phyloP scores from a whole-genome alignment of 2,797 vertebrate genomes.

The Falco naumanni region DNA sequence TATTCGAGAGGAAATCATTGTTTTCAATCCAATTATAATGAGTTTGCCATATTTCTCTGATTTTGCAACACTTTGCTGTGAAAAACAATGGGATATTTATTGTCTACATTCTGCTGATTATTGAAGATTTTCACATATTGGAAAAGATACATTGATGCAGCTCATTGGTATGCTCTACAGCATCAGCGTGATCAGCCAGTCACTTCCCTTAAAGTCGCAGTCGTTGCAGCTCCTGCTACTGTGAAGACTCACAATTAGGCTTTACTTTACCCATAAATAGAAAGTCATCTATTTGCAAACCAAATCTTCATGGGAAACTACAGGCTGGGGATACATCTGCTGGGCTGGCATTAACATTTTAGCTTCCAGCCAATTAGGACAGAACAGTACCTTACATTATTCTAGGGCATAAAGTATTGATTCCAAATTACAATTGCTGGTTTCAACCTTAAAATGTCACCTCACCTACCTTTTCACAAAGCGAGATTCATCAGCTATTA shows the following conservation, averaged over 20 bases:
- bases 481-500: conserved; percentile 47
- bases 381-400: conserved; percentile 58
- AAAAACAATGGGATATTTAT: conserved; percentile 57
- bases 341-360: conserved; percentile 53
- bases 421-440: conserved; percentile 67
- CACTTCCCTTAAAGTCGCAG: conserved; percentile 57
- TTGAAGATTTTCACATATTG: conserved; percentile 30
- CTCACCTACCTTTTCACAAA: conserved; percentile 54
- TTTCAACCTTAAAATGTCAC: conserved; percentile 66
- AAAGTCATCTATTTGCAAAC: conserved; percentile 56
- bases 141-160: conserved; percentile 2
- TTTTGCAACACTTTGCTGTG: conserved; percentile 41
- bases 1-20: conserved; percentile 22
- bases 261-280: conserved; percentile 56
- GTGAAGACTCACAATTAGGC: conserved; percentile 47
- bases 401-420: conserved; percentile 36
- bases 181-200: conserved; percentile 21
- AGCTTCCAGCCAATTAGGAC: conserved; percentile 49
- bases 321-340: conserved; percentile 32
- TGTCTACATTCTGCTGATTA: conserved; percentile 1
- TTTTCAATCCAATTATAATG: conserved; percentile 25
- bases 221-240: conserved; percentile 25
- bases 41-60: background rate
- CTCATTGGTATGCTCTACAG: conserved; percentile 38
- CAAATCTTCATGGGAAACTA: conserved; percentile 55